Percentiles rank a stretch among this genome's conserved stretches.
Conservation (phyloP, 2,888 invertebrate species). For the Danaus chrysippus region DNA sequence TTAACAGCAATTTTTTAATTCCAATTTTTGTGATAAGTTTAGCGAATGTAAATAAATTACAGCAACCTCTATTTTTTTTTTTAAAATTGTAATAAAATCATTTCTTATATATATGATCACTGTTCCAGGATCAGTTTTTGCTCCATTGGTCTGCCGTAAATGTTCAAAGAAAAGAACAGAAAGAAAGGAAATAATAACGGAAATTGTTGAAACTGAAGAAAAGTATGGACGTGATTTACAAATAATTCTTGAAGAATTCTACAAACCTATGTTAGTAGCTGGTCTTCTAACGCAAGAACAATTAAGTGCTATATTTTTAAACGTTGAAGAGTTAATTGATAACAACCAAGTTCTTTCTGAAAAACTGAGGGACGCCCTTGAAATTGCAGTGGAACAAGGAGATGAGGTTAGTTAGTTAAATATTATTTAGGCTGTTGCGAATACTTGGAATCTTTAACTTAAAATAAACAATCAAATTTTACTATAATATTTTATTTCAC, state of each 20-base stretch:
- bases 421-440: background rate
- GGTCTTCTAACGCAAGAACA: slow-evolving; percentile 95
- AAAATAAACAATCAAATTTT: slow-evolving; percentile 2
- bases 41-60: no score
- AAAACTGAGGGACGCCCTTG: slow-evolving; percentile 90
- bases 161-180: slow-evolving; percentile 93
- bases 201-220: slow-evolving; percentile 97
- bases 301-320: slow-evolving; percentile 94
- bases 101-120: slow-evolving; percentile 1
- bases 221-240: slow-evolving; percentile 96
- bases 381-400: slow-evolving; percentile 89
- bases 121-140: slow-evolving; percentile 82
- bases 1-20: no score
- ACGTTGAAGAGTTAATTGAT: slow-evolving; percentile 94
- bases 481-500: slow-evolving; percentile 12
- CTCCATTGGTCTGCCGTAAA: slow-evolving; percentile 90
- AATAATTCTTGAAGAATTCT: slow-evolving; percentile 95
- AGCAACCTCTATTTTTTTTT: no score
- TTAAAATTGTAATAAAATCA: no score
- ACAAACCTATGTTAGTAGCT: slow-evolving; percentile 95
- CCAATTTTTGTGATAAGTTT: no score
- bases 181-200: slow-evolving; percentile 95
- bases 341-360: slow-evolving; percentile 92
- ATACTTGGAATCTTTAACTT: slow-evolving; percentile 2
- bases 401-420: slow-evolving; percentile 74